A percentile compares a stretch with the other conserved stretches of the same genome.
Conservation (phyloP, 2,113 vertebrate genomes). For the Narcine bancroftii region DNA sequence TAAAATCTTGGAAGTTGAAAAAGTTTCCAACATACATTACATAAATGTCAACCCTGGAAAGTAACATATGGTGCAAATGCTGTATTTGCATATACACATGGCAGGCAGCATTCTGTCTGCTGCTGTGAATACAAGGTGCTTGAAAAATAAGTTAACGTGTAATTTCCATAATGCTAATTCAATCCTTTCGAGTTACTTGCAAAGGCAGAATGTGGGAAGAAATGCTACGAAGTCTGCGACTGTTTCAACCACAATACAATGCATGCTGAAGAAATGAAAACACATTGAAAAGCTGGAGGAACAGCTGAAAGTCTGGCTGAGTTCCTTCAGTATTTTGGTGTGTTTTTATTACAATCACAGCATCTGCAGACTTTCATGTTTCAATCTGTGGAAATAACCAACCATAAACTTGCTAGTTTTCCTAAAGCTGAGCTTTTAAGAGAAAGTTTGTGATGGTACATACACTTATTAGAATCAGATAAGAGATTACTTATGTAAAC, state of each 20-base stretch:
- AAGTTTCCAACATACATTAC: slow-evolving; percentile 2
- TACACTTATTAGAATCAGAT: not conserved
- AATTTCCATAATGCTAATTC: not conserved
- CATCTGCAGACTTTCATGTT: no score
- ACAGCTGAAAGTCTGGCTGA: no score
- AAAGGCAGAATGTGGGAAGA: not conserved
- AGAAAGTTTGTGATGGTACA: not conserved
- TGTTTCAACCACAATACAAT: not conserved
- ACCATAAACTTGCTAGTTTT: not conserved
- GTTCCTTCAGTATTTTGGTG: no score
- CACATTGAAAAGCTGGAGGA: no score
- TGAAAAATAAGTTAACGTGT: not conserved
- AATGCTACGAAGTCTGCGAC: not conserved
- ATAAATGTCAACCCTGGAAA: slow-evolving; percentile 10
- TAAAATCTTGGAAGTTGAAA: slow-evolving; percentile 35
- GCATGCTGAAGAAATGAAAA: no score
- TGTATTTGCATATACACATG: not conserved
- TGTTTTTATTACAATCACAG: no score
- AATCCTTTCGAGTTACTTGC: not conserved
- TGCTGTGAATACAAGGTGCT: not conserved
- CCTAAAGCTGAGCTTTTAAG: no score
- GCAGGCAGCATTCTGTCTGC: not conserved
- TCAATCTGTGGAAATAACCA: not conserved
- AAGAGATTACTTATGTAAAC: not conserved
- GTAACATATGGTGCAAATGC: slow-evolving; percentile 16